Evolutionary conservation across 2,113 vertebrate genomes (phyloP).

Genomic region (Gavialis gangeticus): DNA sequence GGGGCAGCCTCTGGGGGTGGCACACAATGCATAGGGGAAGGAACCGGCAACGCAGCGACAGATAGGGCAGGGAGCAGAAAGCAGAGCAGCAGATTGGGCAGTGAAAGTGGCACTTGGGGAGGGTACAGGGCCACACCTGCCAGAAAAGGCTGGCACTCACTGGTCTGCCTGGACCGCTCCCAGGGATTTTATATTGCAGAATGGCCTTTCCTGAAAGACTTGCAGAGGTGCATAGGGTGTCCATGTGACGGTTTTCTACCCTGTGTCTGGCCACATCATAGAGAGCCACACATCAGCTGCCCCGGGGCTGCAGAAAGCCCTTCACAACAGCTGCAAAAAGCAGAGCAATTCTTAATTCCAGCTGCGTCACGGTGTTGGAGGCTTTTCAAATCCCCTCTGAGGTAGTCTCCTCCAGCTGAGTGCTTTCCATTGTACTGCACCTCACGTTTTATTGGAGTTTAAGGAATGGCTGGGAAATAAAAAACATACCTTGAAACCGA

Average conservation of each 20-base stretch:
- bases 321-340: not conserved
- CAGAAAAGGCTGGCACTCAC: no score
- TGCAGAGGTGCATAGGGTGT: accelerated
- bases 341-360: not conserved
- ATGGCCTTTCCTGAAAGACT: not conserved
- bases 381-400: not conserved
- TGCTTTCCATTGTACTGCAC: not conserved
- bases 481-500: not conserved
- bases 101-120: no score
- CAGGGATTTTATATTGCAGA: not conserved
- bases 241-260: not conserved
- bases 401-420: not conserved
- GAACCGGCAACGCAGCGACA: no score
- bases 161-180: not conserved
- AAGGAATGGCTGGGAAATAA: not conserved
- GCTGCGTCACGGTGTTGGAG: not conserved
- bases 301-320: not conserved
- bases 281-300: not conserved
- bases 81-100: no score
- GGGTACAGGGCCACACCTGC: no score
- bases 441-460: not conserved
- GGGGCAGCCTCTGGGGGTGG: no score
- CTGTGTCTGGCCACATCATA: accelerated
- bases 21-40: no score
- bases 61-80: no score